These are phyloP conservation scores for Uria aalge DNA, from an alignment of 2,113 vertebrate species.

Conservation along the genomic window DNA sequence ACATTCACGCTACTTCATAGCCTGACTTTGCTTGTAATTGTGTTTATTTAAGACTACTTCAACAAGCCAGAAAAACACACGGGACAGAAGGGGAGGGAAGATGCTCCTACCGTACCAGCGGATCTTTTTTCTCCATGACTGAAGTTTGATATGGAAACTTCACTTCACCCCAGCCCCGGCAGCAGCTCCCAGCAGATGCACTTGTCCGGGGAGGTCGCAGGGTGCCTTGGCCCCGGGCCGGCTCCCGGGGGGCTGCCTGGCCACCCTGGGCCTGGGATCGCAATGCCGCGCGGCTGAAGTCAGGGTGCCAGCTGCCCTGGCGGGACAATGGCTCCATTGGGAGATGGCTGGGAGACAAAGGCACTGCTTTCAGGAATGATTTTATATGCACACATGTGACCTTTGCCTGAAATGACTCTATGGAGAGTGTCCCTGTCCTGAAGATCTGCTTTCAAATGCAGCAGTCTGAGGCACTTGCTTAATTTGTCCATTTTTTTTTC, in stretches of 20 bases:
- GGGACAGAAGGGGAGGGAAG: neutral
- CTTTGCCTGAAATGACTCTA: slow-evolving; percentile 47
- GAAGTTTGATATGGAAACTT: neutral
- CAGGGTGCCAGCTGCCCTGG: slow-evolving; percentile 76
- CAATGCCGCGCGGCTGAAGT: slow-evolving; percentile 58
- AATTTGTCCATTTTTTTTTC: neutral
- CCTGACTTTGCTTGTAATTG: neutral
- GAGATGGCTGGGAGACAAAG: slow-evolving; percentile 70
- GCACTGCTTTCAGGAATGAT: slow-evolving; percentile 26
- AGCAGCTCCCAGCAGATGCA: neutral
- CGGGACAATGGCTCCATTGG: slow-evolving; percentile 75
- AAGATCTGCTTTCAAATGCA: slow-evolving; percentile 41
- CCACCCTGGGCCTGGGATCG: neutral
- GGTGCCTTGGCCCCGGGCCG: neutral
- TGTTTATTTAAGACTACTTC: neutral
- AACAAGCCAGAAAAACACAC: neutral
- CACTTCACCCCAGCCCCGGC: rapidly evolving
- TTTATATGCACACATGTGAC: slow-evolving; percentile 40
- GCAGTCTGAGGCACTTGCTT: neutral
- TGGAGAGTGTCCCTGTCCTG: neutral
- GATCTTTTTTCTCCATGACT: slow-evolving; percentile 51
- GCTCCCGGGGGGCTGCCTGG: slow-evolving; percentile 19
- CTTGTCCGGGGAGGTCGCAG: neutral
- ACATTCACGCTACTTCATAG: neutral
- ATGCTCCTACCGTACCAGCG: slow-evolving; percentile 58